A percentile compares a stretch with the other conserved stretches of the same genome.
Evolutionary conservation across 1,140 invertebrate genomes (phyloP).

Genomic region (Helicorthomorpha holstii): DNA sequence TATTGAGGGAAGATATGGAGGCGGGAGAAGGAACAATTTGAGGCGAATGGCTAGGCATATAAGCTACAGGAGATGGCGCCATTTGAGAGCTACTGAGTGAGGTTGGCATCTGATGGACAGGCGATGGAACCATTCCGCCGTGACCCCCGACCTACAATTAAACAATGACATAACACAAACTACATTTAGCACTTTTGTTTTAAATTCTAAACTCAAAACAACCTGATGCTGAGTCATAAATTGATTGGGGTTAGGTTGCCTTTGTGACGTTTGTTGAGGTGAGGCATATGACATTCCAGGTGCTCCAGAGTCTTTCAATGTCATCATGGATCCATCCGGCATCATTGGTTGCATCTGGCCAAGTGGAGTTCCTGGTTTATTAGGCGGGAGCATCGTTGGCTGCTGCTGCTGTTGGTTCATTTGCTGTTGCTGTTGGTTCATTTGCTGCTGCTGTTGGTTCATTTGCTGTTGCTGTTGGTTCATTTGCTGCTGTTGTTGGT

Average conservation of each 20-base stretch:
- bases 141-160: slow-evolving; percentile 5
- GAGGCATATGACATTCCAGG: no score
- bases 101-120: not conserved
- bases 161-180: slow-evolving; percentile 1
- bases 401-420: not conserved
- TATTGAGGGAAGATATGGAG: not conserved
- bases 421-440: not conserved
- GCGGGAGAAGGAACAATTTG: slow-evolving; percentile 14
- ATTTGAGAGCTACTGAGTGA: slow-evolving; percentile 26
- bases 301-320: no score
- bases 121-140: not conserved
- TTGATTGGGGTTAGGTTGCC: no score
- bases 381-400: not conserved
- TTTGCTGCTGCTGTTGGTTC: not conserved
- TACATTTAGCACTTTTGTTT: no score
- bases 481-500: not conserved
- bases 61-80: slow-evolving; percentile 44
- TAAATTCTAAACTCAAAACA: no score
- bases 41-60: slow-evolving; percentile 14
- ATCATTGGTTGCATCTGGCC: not conserved
- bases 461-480: not conserved
- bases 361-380: not conserved
- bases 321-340: no score
- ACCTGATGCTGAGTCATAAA: no score
- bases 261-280: no score